Conservation (phyloP, 2,113 vertebrate species). For the Glareola pratincola region DNA sequence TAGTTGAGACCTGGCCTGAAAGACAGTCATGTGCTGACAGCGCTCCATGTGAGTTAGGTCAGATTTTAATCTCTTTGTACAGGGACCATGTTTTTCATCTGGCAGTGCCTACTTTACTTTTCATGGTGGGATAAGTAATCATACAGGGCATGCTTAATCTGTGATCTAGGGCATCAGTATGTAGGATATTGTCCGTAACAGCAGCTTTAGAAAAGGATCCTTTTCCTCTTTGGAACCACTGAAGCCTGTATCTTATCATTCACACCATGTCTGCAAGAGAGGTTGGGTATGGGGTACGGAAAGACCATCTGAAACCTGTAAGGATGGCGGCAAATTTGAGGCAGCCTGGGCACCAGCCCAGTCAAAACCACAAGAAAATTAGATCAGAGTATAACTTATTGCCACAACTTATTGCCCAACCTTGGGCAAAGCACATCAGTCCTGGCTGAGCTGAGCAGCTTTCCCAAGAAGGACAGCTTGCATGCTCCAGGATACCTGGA, state of each 20-base stretch:
- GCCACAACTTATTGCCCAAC: not conserved
- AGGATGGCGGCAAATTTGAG: not conserved
- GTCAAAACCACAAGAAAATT: not conserved
- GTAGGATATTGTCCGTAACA: not conserved
- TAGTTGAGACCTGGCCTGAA: not conserved
- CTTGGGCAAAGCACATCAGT: not conserved
- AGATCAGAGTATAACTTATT: not conserved
- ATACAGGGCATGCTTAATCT: not conserved
- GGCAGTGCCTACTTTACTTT: not conserved
- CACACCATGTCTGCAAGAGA: not conserved
- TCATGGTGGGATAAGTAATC: not conserved
- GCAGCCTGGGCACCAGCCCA: not conserved
- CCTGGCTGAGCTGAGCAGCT: not conserved
- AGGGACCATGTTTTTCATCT: not conserved
- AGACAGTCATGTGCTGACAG: not conserved
- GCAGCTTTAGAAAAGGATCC: not conserved
- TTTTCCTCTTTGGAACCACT: not conserved
- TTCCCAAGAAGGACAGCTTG: not conserved
- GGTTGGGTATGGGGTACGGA: not conserved
- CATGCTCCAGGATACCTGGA: not conserved
- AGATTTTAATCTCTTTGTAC: slow-evolving; percentile 30
- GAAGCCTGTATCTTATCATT: not conserved
- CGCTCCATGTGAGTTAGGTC: not conserved
- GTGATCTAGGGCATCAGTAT: not conserved
- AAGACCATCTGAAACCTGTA: not conserved